Percentiles rank a stretch among this genome's conserved stretches.
Conservation (phyloP, 2,797 vertebrate genomes). For the Hyperoplus immaculatus region DNA sequence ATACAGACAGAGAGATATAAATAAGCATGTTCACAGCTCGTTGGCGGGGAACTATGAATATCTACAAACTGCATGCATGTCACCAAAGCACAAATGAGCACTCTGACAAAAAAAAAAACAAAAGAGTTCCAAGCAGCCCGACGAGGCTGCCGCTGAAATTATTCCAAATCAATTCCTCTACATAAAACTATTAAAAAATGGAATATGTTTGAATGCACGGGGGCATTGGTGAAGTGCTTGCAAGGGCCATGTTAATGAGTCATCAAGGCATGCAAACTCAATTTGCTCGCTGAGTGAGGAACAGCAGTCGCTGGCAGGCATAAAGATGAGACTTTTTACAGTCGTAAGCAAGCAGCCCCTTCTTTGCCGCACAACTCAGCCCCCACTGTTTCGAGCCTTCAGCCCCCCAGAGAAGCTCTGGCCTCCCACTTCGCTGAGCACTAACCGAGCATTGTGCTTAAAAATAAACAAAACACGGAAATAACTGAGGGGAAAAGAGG, state of each 20-base stretch:
- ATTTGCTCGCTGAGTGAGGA: constrained; percentile 79
- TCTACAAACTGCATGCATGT: constrained; percentile 7
- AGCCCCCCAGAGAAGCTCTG: constrained; percentile 43
- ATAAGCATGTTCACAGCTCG: constrained; percentile 13
- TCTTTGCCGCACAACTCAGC: constrained; percentile 30
- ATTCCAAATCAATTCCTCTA: constrained; percentile 52
- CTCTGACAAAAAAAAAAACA: constrained; percentile 36
- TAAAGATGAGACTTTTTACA: constrained; percentile 72
- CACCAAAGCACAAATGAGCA: constrained; percentile 46
- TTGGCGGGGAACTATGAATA: constrained; percentile 37
- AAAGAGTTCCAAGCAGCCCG: constrained; percentile 33
- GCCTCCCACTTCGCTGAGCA: constrained; percentile 63
- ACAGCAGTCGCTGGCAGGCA: constrained; percentile 78
- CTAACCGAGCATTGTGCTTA: constrained; percentile 66
- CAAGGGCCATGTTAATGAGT: constrained; percentile 77
- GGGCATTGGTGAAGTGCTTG: constrained; percentile 64
- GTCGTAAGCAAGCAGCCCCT: constrained; percentile 48
- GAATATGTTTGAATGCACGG: constrained; percentile 66
- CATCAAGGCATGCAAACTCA: constrained; percentile 80
- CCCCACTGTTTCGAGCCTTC: constrained; percentile 28
- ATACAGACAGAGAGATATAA: not conserved
- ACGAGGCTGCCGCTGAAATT: constrained; percentile 34
- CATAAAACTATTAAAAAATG: constrained; percentile 59
- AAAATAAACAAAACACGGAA: constrained; percentile 40
- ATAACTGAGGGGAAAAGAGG: constrained; percentile 29